Base-by-base conservation (phyloP, 1,140 invertebrate species). In the Drosophila kohkoa region DNA sequence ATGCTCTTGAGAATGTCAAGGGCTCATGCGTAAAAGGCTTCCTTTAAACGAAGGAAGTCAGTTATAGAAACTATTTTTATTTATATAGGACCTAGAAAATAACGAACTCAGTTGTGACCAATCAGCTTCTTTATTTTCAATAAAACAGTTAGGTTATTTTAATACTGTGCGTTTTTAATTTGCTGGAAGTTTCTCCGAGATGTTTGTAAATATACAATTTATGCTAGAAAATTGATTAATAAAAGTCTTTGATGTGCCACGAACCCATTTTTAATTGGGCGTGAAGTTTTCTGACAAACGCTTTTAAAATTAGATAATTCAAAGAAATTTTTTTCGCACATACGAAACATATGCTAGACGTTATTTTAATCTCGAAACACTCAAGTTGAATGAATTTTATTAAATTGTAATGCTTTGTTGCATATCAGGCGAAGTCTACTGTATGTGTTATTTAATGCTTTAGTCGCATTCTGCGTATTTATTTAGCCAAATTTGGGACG, bases 341-440 rank as follows among this genome's bases (percentile, higher is more conserved):
- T 16, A 3, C 15, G 28, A 28, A 11, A 32, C 35, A 11, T 32
- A 70, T 10, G 35, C 38, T 32, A 76, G 57, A 41, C 11, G 45
- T 28, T 67, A 35, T 38, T 54, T 38, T 35, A 38, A 73, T 69
- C 63, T 25, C 66, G 81, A 59, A 85, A 62, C 11, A 70, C 66
- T 65, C 49, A 75, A 75, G 35, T 68, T 54, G 65, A 75, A 85
- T 71, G 63, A 77, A 74, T 85, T 86, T 82, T 76, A 87, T 77
- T 79, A 77, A 72, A 77, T 88, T 73, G 35, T 72, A 85, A 71
- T 74, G 69, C 55, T 38, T 55, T 16, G 13, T 5, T 5, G 52
- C 52, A 54, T 32, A 32, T 7, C 5, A 81, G 51, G 45, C 48
- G 25, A 52, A 6, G 25, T 32, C 59, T 75, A 38, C 41, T 62